Evolutionary conservation across 2,888 invertebrate genomes (phyloP).

Genomic region (Lacanobia wlatinum): DNA sequence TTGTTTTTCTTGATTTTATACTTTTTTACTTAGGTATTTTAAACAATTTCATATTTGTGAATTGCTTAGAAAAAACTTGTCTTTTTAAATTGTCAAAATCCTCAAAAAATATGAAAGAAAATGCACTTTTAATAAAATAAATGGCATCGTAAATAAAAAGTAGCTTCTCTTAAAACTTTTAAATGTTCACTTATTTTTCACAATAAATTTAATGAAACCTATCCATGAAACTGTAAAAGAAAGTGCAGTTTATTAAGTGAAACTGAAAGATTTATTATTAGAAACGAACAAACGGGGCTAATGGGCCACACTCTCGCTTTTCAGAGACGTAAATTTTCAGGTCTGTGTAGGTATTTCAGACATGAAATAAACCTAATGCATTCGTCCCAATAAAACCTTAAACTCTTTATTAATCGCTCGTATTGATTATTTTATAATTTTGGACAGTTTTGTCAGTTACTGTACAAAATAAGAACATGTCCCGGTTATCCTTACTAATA

Average conservation of each 20-base stretch:
- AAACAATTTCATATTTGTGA: neutral
- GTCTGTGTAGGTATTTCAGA: neutral
- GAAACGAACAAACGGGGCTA: conserved; percentile 4
- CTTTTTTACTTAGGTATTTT: neutral
- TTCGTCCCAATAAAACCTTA: neutral
- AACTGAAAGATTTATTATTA: conserved; percentile 13
- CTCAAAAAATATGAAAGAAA: neutral
- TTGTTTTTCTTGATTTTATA: neutral
- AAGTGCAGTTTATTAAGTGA: conserved; percentile 23
- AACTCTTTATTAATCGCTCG: too few relatives aligned
- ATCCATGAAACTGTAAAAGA: conserved; percentile 11
- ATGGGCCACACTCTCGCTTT: conserved; percentile 15
- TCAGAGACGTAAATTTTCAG: conserved; percentile 18
- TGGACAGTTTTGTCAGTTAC: neutral
- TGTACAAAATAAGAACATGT: conserved; percentile 5
- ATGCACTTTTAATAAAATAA: neutral
- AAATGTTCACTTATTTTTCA: neutral
- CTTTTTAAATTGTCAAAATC: too few relatives aligned
- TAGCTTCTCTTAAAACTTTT: neutral
- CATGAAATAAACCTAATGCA: neutral
- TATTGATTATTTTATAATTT: too few relatives aligned
- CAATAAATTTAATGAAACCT: neutral
- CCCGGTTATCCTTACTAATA: too few relatives aligned
- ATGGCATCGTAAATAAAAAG: neutral
- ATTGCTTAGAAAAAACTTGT: too few relatives aligned